A percentile compares a stretch with the other conserved stretches of the same genome.
phyloP scores from a whole-genome alignment of 2,888 invertebrate species.

The Chymomyza fuscimana region DNA sequence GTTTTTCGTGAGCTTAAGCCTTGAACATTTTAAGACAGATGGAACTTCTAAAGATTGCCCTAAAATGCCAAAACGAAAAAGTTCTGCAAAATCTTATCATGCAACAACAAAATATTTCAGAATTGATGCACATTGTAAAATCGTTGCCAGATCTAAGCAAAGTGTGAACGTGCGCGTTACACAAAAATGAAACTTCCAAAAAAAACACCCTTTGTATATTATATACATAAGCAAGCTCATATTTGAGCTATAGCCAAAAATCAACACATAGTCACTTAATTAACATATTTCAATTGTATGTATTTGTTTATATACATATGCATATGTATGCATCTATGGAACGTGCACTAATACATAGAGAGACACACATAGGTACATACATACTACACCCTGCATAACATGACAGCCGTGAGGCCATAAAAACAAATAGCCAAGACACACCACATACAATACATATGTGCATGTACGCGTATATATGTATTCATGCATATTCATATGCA shows the following conservation, averaged over 20 bases:
- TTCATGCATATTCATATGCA: neutral
- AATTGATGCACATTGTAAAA: too few relatives aligned
- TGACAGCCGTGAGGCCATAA: constrained; percentile 54
- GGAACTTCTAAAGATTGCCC: too few relatives aligned
- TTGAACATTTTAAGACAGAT: too few relatives aligned
- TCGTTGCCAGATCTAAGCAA: too few relatives aligned
- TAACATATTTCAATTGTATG: constrained; percentile 57
- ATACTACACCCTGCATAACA: constrained; percentile 22
- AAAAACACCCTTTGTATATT: neutral
- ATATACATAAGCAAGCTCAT: constrained; percentile 6
- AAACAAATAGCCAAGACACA: constrained; percentile 14
- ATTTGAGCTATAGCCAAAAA: constrained; percentile 50
- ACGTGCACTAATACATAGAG: constrained; percentile 42
- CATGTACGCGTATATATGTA: neutral
- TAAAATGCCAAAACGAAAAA: too few relatives aligned
- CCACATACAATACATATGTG: neutral
- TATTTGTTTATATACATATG: constrained; percentile 7
- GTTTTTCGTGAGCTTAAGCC: too few relatives aligned
- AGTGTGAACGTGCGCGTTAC: too few relatives aligned
- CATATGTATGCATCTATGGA: constrained; percentile 21
- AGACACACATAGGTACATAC: neutral
- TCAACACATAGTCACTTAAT: constrained; percentile 62
- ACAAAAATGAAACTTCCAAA: too few relatives aligned
- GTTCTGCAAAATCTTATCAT: too few relatives aligned
- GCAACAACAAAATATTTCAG: too few relatives aligned